These are phyloP conservation scores for Phylloscopus trochilus DNA, from an alignment of 2,113 vertebrate species.

Conservation along the genomic window DNA sequence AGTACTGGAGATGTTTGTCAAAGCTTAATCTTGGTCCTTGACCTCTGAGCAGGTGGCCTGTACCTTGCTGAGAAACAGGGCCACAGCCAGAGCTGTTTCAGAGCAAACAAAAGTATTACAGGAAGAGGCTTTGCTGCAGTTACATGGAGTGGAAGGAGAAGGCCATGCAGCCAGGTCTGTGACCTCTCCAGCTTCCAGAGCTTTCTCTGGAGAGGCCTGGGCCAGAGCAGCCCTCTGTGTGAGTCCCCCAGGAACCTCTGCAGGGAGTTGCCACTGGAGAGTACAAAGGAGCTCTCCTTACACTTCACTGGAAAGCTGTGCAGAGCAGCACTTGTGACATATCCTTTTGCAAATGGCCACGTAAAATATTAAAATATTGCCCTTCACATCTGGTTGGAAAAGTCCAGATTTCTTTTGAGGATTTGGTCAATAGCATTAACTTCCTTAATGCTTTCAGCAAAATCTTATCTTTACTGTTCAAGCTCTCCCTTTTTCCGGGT, in stretches of 20 bases:
- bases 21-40: not conserved
- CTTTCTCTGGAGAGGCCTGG: not conserved
- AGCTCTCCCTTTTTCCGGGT: not conserved
- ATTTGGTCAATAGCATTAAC: not conserved
- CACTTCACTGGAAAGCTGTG: not conserved
- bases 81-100: not conserved
- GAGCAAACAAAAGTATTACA: not conserved
- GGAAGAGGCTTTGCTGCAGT: not conserved
- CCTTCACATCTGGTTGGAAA: not conserved
- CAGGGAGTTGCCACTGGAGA: not conserved
- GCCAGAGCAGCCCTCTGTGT: not conserved
- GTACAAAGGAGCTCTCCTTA: not conserved
- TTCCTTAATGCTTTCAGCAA: not conserved
- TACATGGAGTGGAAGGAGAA: not conserved
- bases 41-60: not conserved
- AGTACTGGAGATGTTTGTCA: not conserved
- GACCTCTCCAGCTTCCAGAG: not conserved
- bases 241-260: not conserved
- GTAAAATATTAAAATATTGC: not conserved
- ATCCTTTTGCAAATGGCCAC: not conserved
- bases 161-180: not conserved
- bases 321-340: not conserved
- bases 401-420: not conserved
- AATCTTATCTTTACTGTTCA: slow-evolving; percentile 4
- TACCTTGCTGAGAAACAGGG: not conserved